Evolutionary conservation across 2,888 invertebrate genomes (phyloP).

Genomic region (Doris montereyensis): DNA sequence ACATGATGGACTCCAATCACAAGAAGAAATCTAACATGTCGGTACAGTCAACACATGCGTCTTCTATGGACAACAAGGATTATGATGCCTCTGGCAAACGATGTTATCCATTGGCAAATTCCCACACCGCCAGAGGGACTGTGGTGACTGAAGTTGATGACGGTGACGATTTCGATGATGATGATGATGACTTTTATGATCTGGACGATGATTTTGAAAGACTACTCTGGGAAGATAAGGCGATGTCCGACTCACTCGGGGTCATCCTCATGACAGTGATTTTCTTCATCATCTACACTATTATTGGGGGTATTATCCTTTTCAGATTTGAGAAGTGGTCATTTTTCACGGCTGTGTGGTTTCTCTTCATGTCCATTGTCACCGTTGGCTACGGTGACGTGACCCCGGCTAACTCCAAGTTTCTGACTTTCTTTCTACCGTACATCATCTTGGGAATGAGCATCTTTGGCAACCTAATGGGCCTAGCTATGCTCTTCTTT

Average conservation of each 20-base stretch:
- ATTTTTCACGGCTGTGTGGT: conserved; percentile 34
- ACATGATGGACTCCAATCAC: no score
- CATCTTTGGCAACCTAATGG: conserved; percentile 15
- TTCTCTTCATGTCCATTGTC: conserved; percentile 34
- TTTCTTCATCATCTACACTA: background rate
- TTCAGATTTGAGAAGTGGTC: background rate
- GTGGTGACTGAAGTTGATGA: no score
- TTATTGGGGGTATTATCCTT: background rate
- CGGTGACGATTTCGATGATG: no score
- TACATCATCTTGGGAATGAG: conserved; percentile 32
- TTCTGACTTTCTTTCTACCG: background rate
- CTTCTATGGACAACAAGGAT: no score
- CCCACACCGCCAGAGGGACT: no score
- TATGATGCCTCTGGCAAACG: no score
- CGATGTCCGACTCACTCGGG: background rate
- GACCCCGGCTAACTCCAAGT: conserved; percentile 8
- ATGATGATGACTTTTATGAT: no score
- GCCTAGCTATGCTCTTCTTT: background rate
- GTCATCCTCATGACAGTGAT: conserved; percentile 13
- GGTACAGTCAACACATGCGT: no score
- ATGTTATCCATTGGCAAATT: no score
- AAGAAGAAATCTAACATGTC: no score
- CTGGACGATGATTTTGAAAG: no score
- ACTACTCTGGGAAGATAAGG: no score
- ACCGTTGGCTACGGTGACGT: conserved; percentile 40